A percentile compares a stretch with the other conserved stretches of the same genome.
Evolutionary conservation across 2,113 vertebrate genomes (phyloP).

Genomic region (Myiagra hebetior): DNA sequence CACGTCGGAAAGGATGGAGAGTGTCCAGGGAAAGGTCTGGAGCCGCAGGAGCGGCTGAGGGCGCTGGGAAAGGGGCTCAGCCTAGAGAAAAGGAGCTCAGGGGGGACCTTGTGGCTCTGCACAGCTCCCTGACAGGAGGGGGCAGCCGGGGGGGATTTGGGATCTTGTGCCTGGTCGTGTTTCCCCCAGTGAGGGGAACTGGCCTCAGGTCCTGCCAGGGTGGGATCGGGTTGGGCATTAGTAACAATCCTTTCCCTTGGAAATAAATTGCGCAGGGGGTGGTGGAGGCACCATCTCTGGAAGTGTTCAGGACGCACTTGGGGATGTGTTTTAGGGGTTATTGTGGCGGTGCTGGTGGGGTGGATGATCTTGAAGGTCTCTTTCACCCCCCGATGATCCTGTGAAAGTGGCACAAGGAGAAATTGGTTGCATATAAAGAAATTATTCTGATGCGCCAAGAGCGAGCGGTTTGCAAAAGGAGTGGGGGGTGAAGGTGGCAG

Average conservation of each 20-base stretch:
- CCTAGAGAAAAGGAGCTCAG: background rate
- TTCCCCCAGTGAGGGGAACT: background rate
- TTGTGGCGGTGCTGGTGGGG: background rate
- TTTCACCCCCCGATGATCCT: background rate
- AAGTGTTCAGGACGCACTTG: background rate
- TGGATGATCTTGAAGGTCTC: background rate
- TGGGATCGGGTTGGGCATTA: background rate
- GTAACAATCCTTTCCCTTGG: background rate
- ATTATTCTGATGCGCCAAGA: accelerated
- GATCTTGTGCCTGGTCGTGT: background rate
- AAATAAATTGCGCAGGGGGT: background rate
- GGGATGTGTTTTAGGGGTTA: background rate
- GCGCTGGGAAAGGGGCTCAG: background rate
- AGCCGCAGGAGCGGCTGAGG: background rate
- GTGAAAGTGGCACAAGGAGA: background rate
- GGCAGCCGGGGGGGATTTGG: accelerated
- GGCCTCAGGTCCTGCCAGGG: background rate
- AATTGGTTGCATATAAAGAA: too few species aligned
- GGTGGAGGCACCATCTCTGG: background rate
- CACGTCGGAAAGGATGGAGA: too few species aligned
- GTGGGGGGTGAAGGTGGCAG: background rate
- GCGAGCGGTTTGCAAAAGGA: accelerated
- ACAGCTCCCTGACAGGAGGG: background rate
- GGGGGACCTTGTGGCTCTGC: background rate
- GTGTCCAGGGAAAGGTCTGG: background rate